These are phyloP conservation scores for Parambassis ranga DNA, from an alignment of 2,797 vertebrate genomes.

Conservation along the genomic window DNA sequence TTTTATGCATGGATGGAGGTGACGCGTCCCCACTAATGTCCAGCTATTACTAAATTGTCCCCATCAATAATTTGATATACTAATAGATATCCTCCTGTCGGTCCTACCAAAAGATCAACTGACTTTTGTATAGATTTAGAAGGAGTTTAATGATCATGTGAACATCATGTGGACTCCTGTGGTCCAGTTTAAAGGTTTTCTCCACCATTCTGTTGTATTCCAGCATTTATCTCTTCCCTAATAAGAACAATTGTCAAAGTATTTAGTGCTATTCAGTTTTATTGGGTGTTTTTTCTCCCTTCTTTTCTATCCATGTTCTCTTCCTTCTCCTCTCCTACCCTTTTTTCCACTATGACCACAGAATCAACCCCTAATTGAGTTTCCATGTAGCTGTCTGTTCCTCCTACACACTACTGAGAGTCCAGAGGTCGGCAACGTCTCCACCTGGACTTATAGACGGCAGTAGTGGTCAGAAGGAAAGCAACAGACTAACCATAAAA, in stretches of 20 bases:
- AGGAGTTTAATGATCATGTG: too few species aligned
- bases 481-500: conserved; percentile 1
- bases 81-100: too few species aligned
- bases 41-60: too few species aligned
- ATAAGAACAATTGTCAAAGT: not conserved
- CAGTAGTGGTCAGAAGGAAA: conserved; percentile 19
- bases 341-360: conserved; percentile 26
- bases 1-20: too few species aligned
- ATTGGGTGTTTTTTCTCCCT: not conserved
- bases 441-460: conserved; percentile 5
- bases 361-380: conserved; percentile 59
- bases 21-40: too few species aligned
- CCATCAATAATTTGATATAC: too few species aligned
- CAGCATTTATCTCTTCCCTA: not conserved
- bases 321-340: not conserved
- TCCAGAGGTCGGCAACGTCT: conserved; percentile 6
- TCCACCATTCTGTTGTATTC: not conserved
- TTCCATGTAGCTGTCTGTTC: conserved; percentile 54
- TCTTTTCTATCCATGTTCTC: not conserved
- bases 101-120: too few species aligned
- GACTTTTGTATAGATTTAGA: too few species aligned
- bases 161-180: too few species aligned
- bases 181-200: not conserved
- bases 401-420: conserved; percentile 17
- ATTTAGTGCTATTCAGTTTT: not conserved